Base-by-base conservation (phyloP, 2,888 invertebrate species). In the Dicyrtomina minuta region DNA sequence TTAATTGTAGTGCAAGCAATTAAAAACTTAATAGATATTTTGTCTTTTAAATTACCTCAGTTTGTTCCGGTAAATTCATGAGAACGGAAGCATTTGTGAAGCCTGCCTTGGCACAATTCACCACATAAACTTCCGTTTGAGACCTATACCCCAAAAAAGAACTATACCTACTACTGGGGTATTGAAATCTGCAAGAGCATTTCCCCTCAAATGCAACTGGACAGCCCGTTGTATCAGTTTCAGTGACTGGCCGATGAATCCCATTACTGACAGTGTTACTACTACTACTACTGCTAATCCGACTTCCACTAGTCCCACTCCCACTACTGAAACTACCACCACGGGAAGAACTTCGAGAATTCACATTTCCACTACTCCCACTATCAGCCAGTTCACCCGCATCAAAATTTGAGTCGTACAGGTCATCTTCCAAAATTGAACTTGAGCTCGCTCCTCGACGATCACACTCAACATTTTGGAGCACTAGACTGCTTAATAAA, bases 101-200 rank as follows among this genome's bases (percentile, higher is more conserved):
- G 1, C 85, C 85, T 0, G 85, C 82, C 78, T 88, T 83, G 1
- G 89, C 89, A 80, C 91, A 91, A 80, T 90, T 90, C 0, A 90
- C 90, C 6, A 60, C 49, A 17, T 46, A 61, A n/a, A 51, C 17
- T 26, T 51, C 26, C 10, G 27, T 33, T 10, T 22, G 22, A 5
- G 33, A 33, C n/a, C n/a, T n/a, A n/a, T n/a, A n/a, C 2, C 39
- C 56, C 13, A 27, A 8, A 10, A 89, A 84, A 75, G 85, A 89
- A 2, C 10, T 24, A 27, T 51, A 20, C 20, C 33, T 27, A 20
- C 41, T 12, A 43, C 49, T 44, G 15, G 58, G 22, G 20, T n/a
- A 60, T 15, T 68, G 39, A 13, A 33, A 26, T 20, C n/a, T 24
- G 33, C 68, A 68, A 22, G 1, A 10, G 49, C 68, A 68, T 26